These are phyloP conservation scores for Hapalemur alaotrensis DNA, from an alignment of 2,797 vertebrate genomes.

Conservation along the genomic window DNA sequence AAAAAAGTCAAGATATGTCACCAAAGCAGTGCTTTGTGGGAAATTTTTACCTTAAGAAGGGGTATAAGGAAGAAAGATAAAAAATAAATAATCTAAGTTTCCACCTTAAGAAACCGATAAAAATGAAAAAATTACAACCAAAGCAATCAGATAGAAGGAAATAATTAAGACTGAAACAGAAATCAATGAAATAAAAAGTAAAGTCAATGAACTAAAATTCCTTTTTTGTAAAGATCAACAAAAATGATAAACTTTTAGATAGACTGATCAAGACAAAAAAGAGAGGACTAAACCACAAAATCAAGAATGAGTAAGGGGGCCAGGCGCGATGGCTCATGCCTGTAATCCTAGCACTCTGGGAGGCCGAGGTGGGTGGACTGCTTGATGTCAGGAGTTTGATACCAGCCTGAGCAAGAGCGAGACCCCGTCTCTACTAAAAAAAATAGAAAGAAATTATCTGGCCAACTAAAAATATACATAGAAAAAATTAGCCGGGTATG, in stretches of 20 bases:
- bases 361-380: no score
- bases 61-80: not conserved
- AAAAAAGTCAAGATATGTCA: not conserved
- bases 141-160: not conserved
- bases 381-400: no score
- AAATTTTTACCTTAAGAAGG: not conserved
- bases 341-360: no score
- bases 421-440: no score
- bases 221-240: not conserved
- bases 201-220: not conserved
- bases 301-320: not conserved
- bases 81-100: not conserved
- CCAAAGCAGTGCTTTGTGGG: not conserved
- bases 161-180: not conserved
- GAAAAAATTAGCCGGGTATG: no score
- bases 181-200: not conserved
- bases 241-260: not conserved
- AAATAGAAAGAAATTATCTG: no score
- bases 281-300: not conserved
- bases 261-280: not conserved
- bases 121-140: not conserved
- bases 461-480: no score
- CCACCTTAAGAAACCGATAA: not conserved
- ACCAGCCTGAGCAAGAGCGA: no score
- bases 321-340: no score